Base-by-base conservation (phyloP, 2,797 vertebrate species). In the Thalassophryne amazonica region DNA sequence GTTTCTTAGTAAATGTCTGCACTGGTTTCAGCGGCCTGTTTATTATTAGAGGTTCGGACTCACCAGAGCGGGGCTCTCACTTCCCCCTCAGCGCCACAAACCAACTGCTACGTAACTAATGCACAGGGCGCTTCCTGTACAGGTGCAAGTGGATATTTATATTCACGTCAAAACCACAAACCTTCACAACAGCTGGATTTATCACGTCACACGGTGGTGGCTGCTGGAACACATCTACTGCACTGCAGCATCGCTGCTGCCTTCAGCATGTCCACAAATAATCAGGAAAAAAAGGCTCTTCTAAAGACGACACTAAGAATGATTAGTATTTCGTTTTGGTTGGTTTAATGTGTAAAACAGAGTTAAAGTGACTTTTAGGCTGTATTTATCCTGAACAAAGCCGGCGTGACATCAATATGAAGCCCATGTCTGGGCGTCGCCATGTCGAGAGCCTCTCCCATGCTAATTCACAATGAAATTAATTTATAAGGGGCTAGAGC, bases 111-210 rank as follows among this genome's bases (percentile, higher is more conserved):
- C 60, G 51, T 51, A 46, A 71, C 69, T 66, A 72, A 74, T 59
- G 34, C 55, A 29, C 38, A 20, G 15, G 30, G 22, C 61, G 11
- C 72, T 86, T 86, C 84, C 75, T 85, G 78, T 31, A 48, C 82
- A 86, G 82, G 78, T 86, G 84, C 68, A 38, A 48, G 63, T 25
- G 57, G 62, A 28, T 80, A 68, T 76, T 83, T 77, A 75, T 66
- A 65, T 65, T 67, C 46, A 32, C 9, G 48, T 66, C 53, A 52
- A 46, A 40, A 70, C 73, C 61, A 8, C 75, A 69, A 70, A 66
- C 55, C 69, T 48, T 48, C 66, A 46, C 8, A 10, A 25, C 52
- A 60, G 38, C 32, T 27, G 60, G 27, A 66, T 68, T 30, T 27
- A 33, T 71, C 33, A 55, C 36, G 50, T 53, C 58, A 40, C 15